Conservation (phyloP, 2,797 vertebrate genomes). For the Phrynocephalus forsythii region DNA sequence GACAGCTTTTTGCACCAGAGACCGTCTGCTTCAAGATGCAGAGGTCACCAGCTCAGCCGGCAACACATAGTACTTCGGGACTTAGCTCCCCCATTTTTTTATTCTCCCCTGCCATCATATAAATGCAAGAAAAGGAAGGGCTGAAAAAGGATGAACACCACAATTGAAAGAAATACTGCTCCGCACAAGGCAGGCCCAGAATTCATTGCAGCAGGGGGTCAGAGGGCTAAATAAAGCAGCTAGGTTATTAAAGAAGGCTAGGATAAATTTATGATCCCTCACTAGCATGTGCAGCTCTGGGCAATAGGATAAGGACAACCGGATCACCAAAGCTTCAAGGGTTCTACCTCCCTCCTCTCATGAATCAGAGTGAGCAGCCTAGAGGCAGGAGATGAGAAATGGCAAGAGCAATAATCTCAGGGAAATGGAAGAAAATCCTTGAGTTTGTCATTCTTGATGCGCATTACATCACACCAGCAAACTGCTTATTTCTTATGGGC, state of each 20-base stretch:
- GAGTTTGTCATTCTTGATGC: conserved; percentile 14
- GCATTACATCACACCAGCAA: conserved; percentile 1
- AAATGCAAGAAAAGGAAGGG: conserved; percentile 39
- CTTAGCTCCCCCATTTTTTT: background rate
- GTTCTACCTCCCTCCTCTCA: background rate
- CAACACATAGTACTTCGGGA: conserved; percentile 12
- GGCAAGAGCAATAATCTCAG: conserved; percentile 29
- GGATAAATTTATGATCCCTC: conserved; percentile 33
- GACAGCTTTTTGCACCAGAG: background rate
- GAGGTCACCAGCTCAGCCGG: background rate
- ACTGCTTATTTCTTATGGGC: conserved; percentile 37
- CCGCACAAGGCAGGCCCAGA: conserved; percentile 21
- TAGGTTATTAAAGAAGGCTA: conserved; percentile 33
- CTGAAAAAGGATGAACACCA: conserved; percentile 29
- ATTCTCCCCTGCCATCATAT: conserved; percentile 20
- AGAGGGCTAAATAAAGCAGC: conserved; percentile 13
- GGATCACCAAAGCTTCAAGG: conserved; percentile 33
- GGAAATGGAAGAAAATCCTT: conserved; percentile 15
- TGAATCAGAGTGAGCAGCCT: conserved; percentile 19
- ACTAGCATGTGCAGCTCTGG: background rate
- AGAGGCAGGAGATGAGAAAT: conserved; percentile 16
- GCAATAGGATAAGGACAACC: conserved; percentile 39
- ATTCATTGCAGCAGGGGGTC: conserved; percentile 20
- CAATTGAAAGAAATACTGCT: conserved; percentile 36
- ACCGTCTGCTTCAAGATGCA: background rate